Conservation (phyloP, 2,888 invertebrate genomes). For the Tolmerus cingulatus region DNA sequence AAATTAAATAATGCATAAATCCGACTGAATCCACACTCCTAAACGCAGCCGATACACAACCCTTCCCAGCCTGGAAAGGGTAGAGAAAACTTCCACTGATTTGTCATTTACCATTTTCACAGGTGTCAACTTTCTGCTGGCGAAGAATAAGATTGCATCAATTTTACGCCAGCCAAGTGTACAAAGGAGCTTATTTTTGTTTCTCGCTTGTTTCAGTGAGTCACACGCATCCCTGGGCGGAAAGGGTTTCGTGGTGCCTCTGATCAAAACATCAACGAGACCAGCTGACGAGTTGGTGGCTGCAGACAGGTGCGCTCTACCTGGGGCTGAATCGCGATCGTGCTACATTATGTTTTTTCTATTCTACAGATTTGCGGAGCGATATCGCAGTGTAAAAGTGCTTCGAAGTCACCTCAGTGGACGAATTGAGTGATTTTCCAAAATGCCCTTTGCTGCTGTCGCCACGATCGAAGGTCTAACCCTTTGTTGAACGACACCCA, state of each 20-base stretch:
- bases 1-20: background rate
- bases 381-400: background rate
- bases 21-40: background rate
- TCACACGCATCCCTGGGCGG: background rate
- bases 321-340: background rate
- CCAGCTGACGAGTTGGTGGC: background rate
- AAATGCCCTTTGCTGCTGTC: background rate
- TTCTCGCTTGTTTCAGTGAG: background rate
- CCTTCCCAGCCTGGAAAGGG: background rate
- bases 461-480: background rate
- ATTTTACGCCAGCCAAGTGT: background rate
- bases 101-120: conserved; percentile 1
- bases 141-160: background rate
- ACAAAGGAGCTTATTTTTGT: background rate
- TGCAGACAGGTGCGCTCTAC: background rate
- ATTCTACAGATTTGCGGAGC: background rate
- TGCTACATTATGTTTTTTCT: background rate
- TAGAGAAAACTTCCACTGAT: background rate
- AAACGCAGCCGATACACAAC: background rate
- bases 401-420: background rate
- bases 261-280: background rate
- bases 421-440: background rate
- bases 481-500: background rate
- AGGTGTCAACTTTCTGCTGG: conserved; percentile 9
- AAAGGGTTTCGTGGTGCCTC: background rate